Evolutionary conservation across 2,797 vertebrate species (phyloP).

Genomic region (Eulemur albifrons): DNA sequence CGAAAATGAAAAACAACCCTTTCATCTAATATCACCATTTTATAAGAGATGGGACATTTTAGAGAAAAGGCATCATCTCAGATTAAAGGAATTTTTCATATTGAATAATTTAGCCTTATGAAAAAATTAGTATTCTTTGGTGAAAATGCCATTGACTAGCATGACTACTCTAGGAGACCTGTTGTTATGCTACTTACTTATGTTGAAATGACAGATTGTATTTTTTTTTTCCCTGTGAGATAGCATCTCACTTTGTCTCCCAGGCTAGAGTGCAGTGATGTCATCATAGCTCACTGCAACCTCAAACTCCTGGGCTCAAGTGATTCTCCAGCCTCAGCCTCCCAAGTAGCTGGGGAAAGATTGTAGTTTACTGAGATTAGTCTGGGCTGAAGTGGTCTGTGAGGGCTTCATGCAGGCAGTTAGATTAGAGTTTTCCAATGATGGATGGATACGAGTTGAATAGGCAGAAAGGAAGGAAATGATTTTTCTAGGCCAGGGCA

Average conservation of each 20-base stretch:
- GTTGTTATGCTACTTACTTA: neutral
- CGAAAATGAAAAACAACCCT: neutral
- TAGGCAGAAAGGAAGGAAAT: neutral
- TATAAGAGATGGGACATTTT: neutral
- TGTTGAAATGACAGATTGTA: neutral
- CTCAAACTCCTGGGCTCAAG: too few relatives aligned
- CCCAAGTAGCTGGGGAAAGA: too few relatives aligned
- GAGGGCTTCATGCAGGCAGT: neutral
- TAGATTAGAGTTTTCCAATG: neutral
- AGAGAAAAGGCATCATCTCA: neutral
- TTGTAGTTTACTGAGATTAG: neutral
- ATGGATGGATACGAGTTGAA: neutral
- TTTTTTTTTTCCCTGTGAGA: too few relatives aligned
- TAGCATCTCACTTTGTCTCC: too few relatives aligned
- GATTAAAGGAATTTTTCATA: constrained; percentile 18
- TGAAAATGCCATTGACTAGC: neutral
- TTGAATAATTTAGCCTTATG: constrained; percentile 19
- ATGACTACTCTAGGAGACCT: neutral
- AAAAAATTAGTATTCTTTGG: constrained; percentile 34
- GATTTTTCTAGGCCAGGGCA: constrained; percentile 33
- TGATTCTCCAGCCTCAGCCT: too few relatives aligned
- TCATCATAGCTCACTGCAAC: too few relatives aligned
- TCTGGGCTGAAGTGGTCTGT: neutral
- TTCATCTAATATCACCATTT: constrained; percentile 5
- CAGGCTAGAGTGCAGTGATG: too few relatives aligned